phyloP scores from a whole-genome alignment of 2,888 invertebrate species.

The Tenthredo scrophulariae region DNA sequence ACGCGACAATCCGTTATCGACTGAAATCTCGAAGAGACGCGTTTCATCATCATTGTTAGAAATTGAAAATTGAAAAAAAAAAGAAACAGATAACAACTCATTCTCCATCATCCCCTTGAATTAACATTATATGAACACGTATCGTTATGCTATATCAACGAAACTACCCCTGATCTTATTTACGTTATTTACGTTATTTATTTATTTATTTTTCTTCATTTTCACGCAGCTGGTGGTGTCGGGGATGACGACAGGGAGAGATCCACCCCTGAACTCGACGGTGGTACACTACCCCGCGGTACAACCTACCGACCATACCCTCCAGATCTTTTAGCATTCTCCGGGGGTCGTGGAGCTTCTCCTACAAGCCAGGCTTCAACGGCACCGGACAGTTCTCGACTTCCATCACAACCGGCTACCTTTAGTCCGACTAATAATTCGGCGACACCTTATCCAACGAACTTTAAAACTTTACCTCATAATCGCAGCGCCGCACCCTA shows the following conservation, averaged over 20 bases:
- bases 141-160: slow-evolving; percentile 18
- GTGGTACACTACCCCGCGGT: slow-evolving; percentile 80
- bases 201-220: slow-evolving; percentile 66
- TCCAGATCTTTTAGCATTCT: slow-evolving; percentile 91
- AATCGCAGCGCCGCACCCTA: slow-evolving; percentile 78
- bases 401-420: slow-evolving; percentile 79
- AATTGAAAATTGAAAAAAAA: slow-evolving; percentile 32
- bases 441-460: slow-evolving; percentile 79
- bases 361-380: slow-evolving; percentile 88
- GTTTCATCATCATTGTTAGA: not conserved
- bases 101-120: not conserved
- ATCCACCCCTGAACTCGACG: slow-evolving; percentile 75
- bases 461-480: slow-evolving; percentile 90
- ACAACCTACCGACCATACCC: slow-evolving; percentile 84
- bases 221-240: slow-evolving; percentile 77
- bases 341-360: slow-evolving; percentile 80
- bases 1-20: slow-evolving; percentile 68
- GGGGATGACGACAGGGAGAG: slow-evolving; percentile 63
- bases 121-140: not conserved
- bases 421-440: slow-evolving; percentile 79
- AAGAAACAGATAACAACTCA: not conserved
- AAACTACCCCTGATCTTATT: not conserved
- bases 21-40: slow-evolving; percentile 49
- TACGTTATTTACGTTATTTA: slow-evolving; percentile 63
- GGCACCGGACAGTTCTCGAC: slow-evolving; percentile 85